Base-by-base conservation (phyloP, 2,113 vertebrate genomes). In the Cebidichthys violaceus region DNA sequence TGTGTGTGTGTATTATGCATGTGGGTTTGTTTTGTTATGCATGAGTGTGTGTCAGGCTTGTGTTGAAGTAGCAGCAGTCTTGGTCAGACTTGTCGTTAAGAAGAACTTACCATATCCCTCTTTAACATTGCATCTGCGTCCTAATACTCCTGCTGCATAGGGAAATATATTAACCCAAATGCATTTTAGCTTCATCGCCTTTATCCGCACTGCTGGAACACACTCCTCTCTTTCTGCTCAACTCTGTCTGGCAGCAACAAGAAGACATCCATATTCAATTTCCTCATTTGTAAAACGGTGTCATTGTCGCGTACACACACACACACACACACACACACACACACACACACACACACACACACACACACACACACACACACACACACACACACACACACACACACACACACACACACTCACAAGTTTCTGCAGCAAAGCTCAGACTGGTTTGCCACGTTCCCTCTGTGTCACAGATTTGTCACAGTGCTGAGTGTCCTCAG, bases 31-130 rank as follows among this genome's bases (percentile, higher is more conserved):
- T 72, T 54, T 78, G 39, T 33, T 52, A 59, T 65, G 31, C 29
- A 54, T 45, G 47, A 59, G 27, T 37, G 11, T 39, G n/a, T 37
- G 14, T 33, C n/a, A 70, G 22, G 9, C 22, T 50, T 79, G 54
- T 55, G 54, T 55, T 55, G 37, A 69, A 69, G 75, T 35, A 75
- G 61, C 81, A 75, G 55, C 13, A 37, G 37, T 62, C 69, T 55
- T 47, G 60, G 70, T 81, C 64, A 37, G 68, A 75, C 33, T 83
- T 29, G 57, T 81, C 77, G 72, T 86, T 82, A 85, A 59, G 47
- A 86, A 79, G 85, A 87, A 60, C 71, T 37, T 66, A 55, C 52
- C 33, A 76, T 37, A 79, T 50, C 33, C 70, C 61, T 86, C 39
- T 62, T 64, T 29, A 82, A 65, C 54, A 62, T 54, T 52, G 3